Evolutionary conservation across 2,797 vertebrate species (phyloP), one percentile per base, ranked within the genome.

Genomic region (Eospalax fontanierii): DNA sequence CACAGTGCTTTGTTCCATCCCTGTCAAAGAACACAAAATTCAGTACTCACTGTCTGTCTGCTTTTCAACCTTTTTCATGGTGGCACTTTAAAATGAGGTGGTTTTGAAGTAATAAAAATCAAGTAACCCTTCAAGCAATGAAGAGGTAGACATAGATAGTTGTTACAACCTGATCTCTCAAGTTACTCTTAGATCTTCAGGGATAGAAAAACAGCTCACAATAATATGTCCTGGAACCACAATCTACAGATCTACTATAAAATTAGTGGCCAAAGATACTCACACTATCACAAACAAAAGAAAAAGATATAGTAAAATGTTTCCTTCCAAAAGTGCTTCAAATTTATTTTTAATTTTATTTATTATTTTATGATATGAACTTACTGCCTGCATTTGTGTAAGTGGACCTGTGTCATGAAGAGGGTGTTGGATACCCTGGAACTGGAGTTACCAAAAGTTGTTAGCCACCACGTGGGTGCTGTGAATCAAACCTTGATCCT

Each of bases 1-100:
- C 80, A 96, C 92, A 92, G 83, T 96, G 96, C 95, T 90, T 35
- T 93, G 76, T 87, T 96, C 84, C 89, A 92, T 89, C 79, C 96
- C 92, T 94, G 74, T 18, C 40, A 90, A 70, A 84, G 84, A 95
- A 76, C 66, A 94, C 86, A 97, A 76, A 87, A 22, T 76, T 94
- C 80, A 94, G 89, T 87, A 96, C 16, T 18, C 75, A 94, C 57
- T 91, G 33, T 46, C 46, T n/a, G n/a, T 16, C 40, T 50, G n/a
- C 11, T 91, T 74, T 87, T 73, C 28, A 78, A 54, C 24, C 24
- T 86, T 85, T 59, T 35, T 4, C 43, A 57, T 65, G 16, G n/a
- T 38, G 94, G 93, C 92, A 93, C n/a, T 91, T 96, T 28, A 54
- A 90, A 96, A 68, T 87, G 59, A 84, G 80, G 19, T 86, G 6